A percentile compares a stretch with the other conserved stretches of the same genome.
Conservation (phyloP, 2,888 invertebrate genomes). For the Heliconius sara region DNA sequence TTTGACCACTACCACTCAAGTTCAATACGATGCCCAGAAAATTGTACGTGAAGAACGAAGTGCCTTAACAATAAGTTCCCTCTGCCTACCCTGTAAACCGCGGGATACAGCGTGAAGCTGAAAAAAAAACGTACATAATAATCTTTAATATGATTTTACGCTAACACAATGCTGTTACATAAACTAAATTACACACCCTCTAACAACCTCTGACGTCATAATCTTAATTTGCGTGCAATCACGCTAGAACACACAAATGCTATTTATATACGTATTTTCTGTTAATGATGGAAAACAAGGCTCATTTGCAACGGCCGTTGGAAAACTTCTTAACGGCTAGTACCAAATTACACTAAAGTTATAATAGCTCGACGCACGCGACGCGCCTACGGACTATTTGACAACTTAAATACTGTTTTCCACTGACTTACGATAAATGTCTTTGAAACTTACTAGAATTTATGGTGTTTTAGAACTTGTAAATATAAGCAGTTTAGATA, state of each 20-base stretch:
- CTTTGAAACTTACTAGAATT: neutral
- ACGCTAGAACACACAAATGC: conserved; percentile 39
- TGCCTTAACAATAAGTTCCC: no score
- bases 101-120: no score
- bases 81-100: no score
- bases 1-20: no score
- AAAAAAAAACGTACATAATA: neutral
- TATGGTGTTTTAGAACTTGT: neutral
- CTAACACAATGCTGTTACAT: neutral
- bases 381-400: conserved; percentile 12
- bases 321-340: conserved; percentile 40
- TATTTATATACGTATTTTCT: neutral
- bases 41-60: no score
- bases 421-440: neutral
- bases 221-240: conserved; percentile 33
- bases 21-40: no score
- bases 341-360: conserved; percentile 43
- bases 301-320: conserved; percentile 37
- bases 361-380: conserved; percentile 42
- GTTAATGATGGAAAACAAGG: conserved; percentile 41
- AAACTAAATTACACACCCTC: conserved; percentile 1
- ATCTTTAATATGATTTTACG: neutral
- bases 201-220: conserved; percentile 12
- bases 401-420: neutral
- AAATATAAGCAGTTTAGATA: neutral